These are phyloP conservation scores for Mesochorus sp. DNA, from an alignment of 2,888 invertebrate genomes.

Conservation along the genomic window DNA sequence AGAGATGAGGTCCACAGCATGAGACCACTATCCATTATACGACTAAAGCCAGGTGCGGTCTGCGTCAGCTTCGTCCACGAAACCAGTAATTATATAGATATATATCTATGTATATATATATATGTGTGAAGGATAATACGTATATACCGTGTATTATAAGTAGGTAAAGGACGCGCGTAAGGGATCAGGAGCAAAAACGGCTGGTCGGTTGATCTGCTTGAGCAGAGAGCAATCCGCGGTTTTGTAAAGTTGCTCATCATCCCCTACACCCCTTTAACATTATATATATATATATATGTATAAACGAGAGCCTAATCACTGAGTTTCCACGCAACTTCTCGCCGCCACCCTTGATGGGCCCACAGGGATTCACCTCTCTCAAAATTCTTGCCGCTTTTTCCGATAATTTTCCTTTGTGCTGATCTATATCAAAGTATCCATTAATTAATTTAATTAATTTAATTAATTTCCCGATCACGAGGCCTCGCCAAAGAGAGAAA, in stretches of 20 bases:
- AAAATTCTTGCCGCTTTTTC: constrained; percentile 14
- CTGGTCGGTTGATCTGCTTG: constrained; percentile 59
- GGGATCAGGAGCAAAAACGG: constrained; percentile 13
- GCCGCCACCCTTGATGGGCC: constrained; percentile 21
- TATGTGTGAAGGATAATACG: not conserved
- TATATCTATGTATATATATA: constrained; percentile 25
- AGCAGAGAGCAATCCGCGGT: constrained; percentile 63
- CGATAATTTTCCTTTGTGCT: constrained; percentile 1
- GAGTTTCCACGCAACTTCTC: constrained; percentile 26
- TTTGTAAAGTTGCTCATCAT: constrained; percentile 71
- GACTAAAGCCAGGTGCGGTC: constrained; percentile 53
- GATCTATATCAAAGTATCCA: constrained; percentile 18
- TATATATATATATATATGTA: constrained; percentile 23
- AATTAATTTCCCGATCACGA: not conserved
- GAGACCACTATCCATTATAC: constrained; percentile 60
- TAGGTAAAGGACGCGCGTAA: constrained; percentile 9
- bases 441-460: constrained; percentile 41
- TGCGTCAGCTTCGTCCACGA: constrained; percentile 50
- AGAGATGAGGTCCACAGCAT: constrained; percentile 5
- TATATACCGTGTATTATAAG: constrained; percentile 14
- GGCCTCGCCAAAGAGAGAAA: too few relatives aligned
- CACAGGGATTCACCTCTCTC: not conserved
- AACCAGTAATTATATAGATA: constrained; percentile 33
- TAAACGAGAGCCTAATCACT: constrained; percentile 62
- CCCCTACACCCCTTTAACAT: constrained; percentile 29